Conservation (phyloP, 2,888 invertebrate genomes). For the Stenchaetothrips biformis region DNA sequence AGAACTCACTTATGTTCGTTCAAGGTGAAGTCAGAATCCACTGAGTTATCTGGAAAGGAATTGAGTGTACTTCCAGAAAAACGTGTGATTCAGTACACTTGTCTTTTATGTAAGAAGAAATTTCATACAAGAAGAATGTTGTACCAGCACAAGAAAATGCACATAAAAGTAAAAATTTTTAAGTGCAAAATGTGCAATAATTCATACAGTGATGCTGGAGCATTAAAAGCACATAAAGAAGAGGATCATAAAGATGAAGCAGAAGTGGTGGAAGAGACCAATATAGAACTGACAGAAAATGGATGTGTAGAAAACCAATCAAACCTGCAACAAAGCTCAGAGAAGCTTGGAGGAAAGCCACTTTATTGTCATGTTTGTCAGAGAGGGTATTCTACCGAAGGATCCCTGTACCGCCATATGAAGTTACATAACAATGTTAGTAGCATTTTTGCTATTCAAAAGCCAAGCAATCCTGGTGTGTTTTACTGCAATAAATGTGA, state of each 20-base stretch:
- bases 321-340: not conserved
- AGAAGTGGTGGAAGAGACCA: not conserved
- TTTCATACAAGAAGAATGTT: not conserved
- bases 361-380: not conserved
- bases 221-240: not conserved
- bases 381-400: not conserved
- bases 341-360: too few species aligned
- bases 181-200: not conserved
- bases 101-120: not conserved
- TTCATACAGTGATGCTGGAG: not conserved
- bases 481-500: not conserved
- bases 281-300: not conserved
- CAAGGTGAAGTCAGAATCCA: not conserved
- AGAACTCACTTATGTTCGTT: not conserved
- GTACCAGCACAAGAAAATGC: conserved; percentile 1
- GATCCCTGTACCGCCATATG: not conserved
- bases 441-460: not conserved
- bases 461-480: not conserved
- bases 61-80: not conserved
- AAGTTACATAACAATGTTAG: not conserved
- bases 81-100: not conserved
- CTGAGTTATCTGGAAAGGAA: not conserved
- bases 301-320: not conserved
- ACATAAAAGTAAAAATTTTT: conserved; percentile 4
- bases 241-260: not conserved